These are phyloP conservation scores for Germaria angustata DNA, from an alignment of 2,888 invertebrate species.

Conservation along the genomic window DNA sequence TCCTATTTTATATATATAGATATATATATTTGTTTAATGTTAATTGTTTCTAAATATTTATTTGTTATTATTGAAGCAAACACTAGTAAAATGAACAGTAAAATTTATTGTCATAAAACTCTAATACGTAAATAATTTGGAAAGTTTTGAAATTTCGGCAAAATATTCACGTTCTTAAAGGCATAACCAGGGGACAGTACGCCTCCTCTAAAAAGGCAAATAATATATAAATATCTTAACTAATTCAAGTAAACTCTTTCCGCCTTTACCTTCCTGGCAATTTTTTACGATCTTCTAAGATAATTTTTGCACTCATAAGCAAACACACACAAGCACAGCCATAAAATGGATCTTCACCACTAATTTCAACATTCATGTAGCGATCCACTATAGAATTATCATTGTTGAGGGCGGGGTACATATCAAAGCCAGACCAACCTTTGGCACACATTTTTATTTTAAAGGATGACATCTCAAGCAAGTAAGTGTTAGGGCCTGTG, in stretches of 20 bases:
- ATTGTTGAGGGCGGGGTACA: not conserved
- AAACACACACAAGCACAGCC: conserved; percentile 61
- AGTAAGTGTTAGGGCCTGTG: conserved; percentile 37
- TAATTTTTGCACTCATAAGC: conserved; percentile 55
- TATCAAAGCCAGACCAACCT: conserved; percentile 58
- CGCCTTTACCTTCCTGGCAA: conserved; percentile 67
- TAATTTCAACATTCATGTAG: conserved; percentile 43
- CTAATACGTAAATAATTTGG: conserved; percentile 34
- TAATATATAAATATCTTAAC: not conserved
- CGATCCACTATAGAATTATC: conserved; percentile 5
- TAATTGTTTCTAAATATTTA: too few relatives aligned
- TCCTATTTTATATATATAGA: too few relatives aligned
- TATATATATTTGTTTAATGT: too few relatives aligned
- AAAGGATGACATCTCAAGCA: conserved; percentile 55
- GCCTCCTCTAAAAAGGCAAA: conserved; percentile 62
- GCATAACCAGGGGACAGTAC: conserved; percentile 66
- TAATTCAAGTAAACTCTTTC: not conserved
- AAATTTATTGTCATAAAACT: conserved; percentile 28
- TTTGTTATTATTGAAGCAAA: too few relatives aligned
- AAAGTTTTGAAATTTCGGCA: conserved; percentile 56
- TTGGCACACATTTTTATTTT: conserved; percentile 63
- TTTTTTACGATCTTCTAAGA: conserved; percentile 56
- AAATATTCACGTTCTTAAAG: conserved; percentile 61
- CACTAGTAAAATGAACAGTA: too few relatives aligned
- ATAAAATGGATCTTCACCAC: conserved; percentile 63